Percentiles rank a stretch among this genome's conserved stretches.
Conservation (phyloP, 2,113 vertebrate genomes). For the Mugil cephalus region DNA sequence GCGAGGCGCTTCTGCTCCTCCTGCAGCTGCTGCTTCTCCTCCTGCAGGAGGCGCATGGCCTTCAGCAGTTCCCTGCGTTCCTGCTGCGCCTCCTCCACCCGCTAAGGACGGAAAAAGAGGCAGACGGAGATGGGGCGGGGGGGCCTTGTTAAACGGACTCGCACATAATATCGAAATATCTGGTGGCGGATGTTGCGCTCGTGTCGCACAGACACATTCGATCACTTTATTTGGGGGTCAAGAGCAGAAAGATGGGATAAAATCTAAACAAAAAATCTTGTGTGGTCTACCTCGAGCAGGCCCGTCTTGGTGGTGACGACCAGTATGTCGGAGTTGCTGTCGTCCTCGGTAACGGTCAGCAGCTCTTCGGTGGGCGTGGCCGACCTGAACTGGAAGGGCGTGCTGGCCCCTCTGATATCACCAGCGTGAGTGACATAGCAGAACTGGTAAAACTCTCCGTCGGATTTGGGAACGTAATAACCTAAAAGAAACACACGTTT, state of each 20-base stretch:
- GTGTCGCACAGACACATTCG: neutral
- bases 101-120: slow-evolving; percentile 71
- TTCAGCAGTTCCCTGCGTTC: slow-evolving; percentile 94
- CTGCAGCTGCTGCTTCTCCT: slow-evolving; percentile 91
- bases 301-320: slow-evolving; percentile 97
- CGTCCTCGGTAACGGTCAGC: slow-evolving; percentile 94
- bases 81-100: slow-evolving; percentile 94
- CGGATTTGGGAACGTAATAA: slow-evolving; percentile 97
- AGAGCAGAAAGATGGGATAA: neutral
- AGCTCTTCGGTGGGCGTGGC: slow-evolving; percentile 94
- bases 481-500: slow-evolving; percentile 77
- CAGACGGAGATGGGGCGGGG: no score
- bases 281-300: slow-evolving; percentile 90
- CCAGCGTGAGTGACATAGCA: slow-evolving; percentile 97
- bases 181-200: no score
- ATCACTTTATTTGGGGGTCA: neutral
- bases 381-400: slow-evolving; percentile 96
- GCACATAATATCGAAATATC: no score
- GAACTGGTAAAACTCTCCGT: slow-evolving; percentile 99
- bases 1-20: slow-evolving; percentile 88
- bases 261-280: neutral
- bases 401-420: slow-evolving; percentile 97
- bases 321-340: slow-evolving; percentile 97
- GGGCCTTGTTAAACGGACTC: no score
- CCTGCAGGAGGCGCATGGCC: slow-evolving; percentile 89